phyloP scores from a whole-genome alignment of 2,113 vertebrate genomes.

The Oryzias javanicus region DNA sequence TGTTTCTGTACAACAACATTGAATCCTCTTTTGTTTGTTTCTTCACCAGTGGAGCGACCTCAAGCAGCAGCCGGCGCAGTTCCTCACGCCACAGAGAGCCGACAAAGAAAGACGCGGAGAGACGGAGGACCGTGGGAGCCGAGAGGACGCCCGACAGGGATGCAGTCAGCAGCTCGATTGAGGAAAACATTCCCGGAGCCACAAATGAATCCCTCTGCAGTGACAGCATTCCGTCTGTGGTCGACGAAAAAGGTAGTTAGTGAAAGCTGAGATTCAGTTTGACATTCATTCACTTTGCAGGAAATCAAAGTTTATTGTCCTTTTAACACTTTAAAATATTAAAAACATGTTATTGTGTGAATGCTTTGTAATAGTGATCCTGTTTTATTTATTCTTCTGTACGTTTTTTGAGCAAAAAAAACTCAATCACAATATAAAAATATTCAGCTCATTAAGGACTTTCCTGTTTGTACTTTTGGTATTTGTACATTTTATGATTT shows the following conservation, averaged over 20 bases:
- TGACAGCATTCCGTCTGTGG: constrained; percentile 79
- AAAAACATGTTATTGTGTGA: no score
- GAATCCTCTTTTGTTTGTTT: neutral
- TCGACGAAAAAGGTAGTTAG: constrained; percentile 85
- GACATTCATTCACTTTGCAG: neutral
- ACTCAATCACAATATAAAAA: no score
- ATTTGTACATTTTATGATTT: no score
- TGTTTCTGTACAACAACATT: no score
- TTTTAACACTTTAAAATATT: no score
- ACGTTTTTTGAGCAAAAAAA: no score
- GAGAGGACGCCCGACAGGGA: constrained; percentile 70
- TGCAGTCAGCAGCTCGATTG: constrained; percentile 75
- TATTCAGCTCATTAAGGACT: no score
- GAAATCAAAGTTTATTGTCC: no score
- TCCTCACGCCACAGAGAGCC: constrained; percentile 75
- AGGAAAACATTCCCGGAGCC: constrained; percentile 81
- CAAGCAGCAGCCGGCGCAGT: constrained; percentile 77
- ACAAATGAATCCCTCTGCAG: constrained; percentile 84
- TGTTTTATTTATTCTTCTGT: no score
- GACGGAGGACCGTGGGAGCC: constrained; percentile 63
- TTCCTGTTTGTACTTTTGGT: no score
- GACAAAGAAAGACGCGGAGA: constrained; percentile 67
- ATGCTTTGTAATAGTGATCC: no score
- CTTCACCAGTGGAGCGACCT: constrained; percentile 64
- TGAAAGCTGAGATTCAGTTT: neutral